phyloP scores from a whole-genome alignment of 92 coral and sea anemone genomes.

The Porites cylindrica region DNA sequence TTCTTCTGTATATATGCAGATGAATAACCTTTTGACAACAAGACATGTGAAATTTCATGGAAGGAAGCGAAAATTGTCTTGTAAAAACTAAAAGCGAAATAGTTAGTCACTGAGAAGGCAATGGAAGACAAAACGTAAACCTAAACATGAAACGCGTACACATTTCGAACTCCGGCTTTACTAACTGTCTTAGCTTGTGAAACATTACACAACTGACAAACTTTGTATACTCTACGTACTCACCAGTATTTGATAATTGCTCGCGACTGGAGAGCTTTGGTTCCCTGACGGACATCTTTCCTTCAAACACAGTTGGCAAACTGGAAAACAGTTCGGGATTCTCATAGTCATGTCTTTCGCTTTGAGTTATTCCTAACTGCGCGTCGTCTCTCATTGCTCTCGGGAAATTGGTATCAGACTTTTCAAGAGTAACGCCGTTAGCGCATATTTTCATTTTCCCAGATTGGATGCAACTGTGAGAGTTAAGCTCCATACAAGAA shows the following conservation, averaged over 20 bases:
- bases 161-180: too few relatives aligned
- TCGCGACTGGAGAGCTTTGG: constrained; percentile 7
- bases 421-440: not conserved
- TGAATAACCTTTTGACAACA: too few relatives aligned
- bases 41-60: too few relatives aligned
- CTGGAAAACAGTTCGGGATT: not conserved
- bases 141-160: too few relatives aligned
- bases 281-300: constrained; percentile 6
- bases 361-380: not conserved
- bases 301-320: constrained; percentile 49
- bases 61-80: not conserved
- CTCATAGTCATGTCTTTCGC: not conserved
- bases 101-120: too few relatives aligned
- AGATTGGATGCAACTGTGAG: not conserved
- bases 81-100: not conserved
- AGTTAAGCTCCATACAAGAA: constrained; percentile 14
- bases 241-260: constrained; percentile 23
- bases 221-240: not conserved
- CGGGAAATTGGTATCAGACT: not conserved
- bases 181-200: not conserved
- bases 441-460: not conserved
- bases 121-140: too few relatives aligned
- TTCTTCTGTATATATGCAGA: too few relatives aligned
- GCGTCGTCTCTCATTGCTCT: not conserved
- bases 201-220: not conserved